A percentile compares a stretch with the other conserved stretches of the same genome.
phyloP scores from a whole-genome alignment of 2,113 vertebrate genomes.

The Myiopsitta monachus region DNA sequence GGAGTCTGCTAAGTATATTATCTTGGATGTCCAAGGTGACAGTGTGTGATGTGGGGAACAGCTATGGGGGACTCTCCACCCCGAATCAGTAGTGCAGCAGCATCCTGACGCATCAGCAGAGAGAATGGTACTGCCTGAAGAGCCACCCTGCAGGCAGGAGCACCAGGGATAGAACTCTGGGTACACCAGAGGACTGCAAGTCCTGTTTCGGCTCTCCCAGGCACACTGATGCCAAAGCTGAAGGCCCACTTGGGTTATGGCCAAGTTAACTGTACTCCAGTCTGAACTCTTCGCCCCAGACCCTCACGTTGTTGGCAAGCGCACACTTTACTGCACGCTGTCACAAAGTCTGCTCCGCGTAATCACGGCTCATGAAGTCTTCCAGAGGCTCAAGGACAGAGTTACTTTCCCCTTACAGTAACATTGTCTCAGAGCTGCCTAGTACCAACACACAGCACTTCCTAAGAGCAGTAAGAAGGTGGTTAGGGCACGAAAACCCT shows the following conservation, averaged over 20 bases:
- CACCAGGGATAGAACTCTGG: not conserved
- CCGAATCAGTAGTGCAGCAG: not conserved
- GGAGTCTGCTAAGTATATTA: not conserved
- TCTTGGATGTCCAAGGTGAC: not conserved
- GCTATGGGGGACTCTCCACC: not conserved
- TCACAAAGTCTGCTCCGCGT: not conserved
- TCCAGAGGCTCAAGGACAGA: not conserved
- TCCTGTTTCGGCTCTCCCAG: not conserved
- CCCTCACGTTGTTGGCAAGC: not conserved
- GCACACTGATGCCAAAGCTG: not conserved
- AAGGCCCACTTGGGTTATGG: not conserved
- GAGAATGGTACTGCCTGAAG: not conserved
- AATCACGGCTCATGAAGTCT: not conserved
- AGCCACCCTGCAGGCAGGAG: not conserved
- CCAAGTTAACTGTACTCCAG: not conserved
- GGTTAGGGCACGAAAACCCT: not conserved
- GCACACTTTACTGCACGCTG: too few species aligned
- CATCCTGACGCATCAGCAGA: not conserved
- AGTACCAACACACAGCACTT: not conserved
- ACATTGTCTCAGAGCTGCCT: not conserved
- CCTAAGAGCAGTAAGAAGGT: not conserved
- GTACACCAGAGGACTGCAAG: not conserved
- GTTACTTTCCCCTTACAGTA: not conserved
- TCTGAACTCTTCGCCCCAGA: not conserved
- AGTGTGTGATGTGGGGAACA: not conserved